These are phyloP conservation scores for Xiphias gladius DNA, from an alignment of 2,113 vertebrate genomes.

Conservation along the genomic window DNA sequence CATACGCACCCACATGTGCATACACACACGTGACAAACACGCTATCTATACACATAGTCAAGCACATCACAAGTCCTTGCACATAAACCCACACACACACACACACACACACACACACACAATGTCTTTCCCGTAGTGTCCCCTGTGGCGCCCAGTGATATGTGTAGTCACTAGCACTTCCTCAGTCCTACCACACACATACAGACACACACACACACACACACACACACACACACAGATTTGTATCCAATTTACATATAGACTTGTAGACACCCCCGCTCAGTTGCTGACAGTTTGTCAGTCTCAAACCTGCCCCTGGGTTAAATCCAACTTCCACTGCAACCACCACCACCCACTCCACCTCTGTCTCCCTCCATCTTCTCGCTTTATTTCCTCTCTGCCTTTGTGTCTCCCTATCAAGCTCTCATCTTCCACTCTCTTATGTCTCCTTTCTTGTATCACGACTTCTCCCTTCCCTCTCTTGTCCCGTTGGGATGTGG, in stretches of 20 bases:
- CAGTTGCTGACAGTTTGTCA: constrained; percentile 76
- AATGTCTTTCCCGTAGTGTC: constrained; percentile 38
- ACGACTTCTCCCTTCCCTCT: not conserved
- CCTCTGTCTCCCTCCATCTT: constrained; percentile 32
- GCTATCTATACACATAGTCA: not conserved
- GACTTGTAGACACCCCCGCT: constrained; percentile 56
- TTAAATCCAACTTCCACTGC: constrained; percentile 67
- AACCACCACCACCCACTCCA: constrained; percentile 28
- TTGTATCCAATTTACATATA: constrained; percentile 77
- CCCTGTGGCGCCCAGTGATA: constrained; percentile 55
- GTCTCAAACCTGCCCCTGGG: constrained; percentile 72
- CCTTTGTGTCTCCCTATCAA: constrained; percentile 44
- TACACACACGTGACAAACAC: not conserved
- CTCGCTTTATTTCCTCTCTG: constrained; percentile 15
- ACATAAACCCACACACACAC: constrained; percentile 27
- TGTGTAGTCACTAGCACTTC: constrained; percentile 58
- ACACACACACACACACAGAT: constrained; percentile 58
- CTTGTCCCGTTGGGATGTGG: constrained; percentile 17
- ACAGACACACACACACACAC: constrained; percentile 43
- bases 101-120: constrained; percentile 20
- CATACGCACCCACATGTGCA: not conserved
- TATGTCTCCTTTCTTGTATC: constrained; percentile 52
- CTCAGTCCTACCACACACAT: constrained; percentile 57
- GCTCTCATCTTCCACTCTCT: constrained; percentile 56
- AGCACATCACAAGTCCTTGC: constrained; percentile 15